phyloP scores from a whole-genome alignment of 2,888 invertebrate genomes.

The Deroplatys truncata region DNA sequence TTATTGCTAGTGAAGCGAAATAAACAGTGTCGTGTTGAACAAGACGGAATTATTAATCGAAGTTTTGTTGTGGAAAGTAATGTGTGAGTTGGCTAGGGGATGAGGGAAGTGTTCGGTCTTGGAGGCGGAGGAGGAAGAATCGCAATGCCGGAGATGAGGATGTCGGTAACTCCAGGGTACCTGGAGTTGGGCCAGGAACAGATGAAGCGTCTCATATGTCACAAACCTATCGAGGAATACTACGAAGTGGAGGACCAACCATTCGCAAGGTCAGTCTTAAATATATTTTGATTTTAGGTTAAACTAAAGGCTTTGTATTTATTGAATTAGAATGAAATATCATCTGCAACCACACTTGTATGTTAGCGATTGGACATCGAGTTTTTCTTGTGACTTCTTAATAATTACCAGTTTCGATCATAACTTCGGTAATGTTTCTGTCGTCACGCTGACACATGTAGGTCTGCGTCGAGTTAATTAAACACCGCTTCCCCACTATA shows the following conservation, averaged over 20 bases:
- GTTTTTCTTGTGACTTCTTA: too few species aligned
- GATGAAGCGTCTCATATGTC: slow-evolving; percentile 35
- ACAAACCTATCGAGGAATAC: slow-evolving; percentile 39
- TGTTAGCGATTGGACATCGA: too few species aligned
- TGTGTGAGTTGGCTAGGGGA: neutral
- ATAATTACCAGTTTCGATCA: too few species aligned
- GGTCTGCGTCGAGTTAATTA: too few species aligned
- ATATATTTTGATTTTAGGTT: neutral
- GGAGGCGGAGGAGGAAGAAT: slow-evolving; percentile 18
- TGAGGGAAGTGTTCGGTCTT: slow-evolving; percentile 30
- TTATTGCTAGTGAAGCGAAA: neutral
- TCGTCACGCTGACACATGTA: too few species aligned
- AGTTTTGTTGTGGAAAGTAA: neutral
- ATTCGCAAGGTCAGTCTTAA: slow-evolving; percentile 39
- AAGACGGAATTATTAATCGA: neutral
- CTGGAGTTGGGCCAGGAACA: slow-evolving; percentile 35
- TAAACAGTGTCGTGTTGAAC: neutral
- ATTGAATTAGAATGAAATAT: too few species aligned
- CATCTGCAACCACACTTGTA: too few species aligned
- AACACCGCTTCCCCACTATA: too few species aligned
- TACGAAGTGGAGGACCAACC: slow-evolving; percentile 42
- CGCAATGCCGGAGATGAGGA: neutral
- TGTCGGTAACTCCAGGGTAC: slow-evolving; percentile 34
- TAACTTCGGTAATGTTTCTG: too few species aligned
- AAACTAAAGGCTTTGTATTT: neutral